Conservation (phyloP, 2,888 invertebrate genomes). For the Hyles lineata region DNA sequence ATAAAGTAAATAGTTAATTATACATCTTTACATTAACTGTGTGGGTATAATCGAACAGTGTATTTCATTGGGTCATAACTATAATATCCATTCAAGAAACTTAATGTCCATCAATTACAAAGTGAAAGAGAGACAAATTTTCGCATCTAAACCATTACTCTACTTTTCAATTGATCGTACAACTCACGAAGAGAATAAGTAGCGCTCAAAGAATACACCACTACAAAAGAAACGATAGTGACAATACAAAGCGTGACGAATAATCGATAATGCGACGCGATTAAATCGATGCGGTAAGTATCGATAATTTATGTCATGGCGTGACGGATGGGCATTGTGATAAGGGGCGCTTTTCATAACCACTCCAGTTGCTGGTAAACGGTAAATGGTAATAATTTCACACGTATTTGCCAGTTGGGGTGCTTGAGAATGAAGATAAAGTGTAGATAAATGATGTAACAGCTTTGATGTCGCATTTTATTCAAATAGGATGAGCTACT, state of each 20-base stretch:
- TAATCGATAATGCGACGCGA: slow-evolving; percentile 36
- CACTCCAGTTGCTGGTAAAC: background rate
- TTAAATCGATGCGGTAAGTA: slow-evolving; percentile 50
- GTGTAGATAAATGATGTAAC: background rate
- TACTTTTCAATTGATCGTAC: no score
- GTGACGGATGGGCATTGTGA: slow-evolving; percentile 53
- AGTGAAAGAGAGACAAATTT: background rate
- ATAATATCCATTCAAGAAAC: no score
- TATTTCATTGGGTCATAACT: no score
- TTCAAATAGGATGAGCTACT: no score
- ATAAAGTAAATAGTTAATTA: no score
- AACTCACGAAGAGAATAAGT: background rate
- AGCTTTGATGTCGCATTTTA: no score
- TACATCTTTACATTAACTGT: no score
- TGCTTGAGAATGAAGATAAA: background rate
- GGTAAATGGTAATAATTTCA: slow-evolving; percentile 20
- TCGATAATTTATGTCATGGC: slow-evolving; percentile 60
- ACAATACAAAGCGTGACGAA: slow-evolving; percentile 38
- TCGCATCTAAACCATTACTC: background rate
- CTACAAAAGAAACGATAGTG: slow-evolving; percentile 21
- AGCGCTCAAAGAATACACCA: background rate
- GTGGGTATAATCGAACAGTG: no score
- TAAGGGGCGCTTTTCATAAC: background rate
- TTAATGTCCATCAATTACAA: no score
- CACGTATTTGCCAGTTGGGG: slow-evolving; percentile 1